A percentile compares a stretch with the other conserved stretches of the same genome.
Evolutionary conservation across 2,888 invertebrate species (phyloP).

Genomic region (Rhynchonema sp.): DNA sequence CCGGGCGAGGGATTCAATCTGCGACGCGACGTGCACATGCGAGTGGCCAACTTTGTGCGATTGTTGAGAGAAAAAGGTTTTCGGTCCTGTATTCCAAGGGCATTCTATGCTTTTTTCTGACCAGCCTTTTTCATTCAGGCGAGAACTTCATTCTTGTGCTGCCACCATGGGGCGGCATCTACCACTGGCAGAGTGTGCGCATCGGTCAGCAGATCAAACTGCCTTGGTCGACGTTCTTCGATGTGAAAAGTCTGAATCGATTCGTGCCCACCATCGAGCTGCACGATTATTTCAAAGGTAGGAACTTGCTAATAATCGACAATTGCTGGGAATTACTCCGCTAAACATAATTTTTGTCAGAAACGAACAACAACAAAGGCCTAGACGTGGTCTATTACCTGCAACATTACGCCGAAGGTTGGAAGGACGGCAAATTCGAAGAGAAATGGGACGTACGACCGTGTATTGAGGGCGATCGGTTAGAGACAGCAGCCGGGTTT

Average conservation of each 20-base stretch:
- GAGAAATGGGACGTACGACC: constrained; percentile 53
- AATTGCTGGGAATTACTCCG: background rate
- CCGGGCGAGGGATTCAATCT: constrained; percentile 90
- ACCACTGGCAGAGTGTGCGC: constrained; percentile 59
- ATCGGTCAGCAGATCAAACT: constrained; percentile 41
- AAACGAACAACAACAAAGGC: constrained; percentile 29
- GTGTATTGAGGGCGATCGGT: constrained; percentile 32
- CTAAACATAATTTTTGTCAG: background rate
- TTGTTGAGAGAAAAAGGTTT: constrained; percentile 40
- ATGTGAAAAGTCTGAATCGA: constrained; percentile 50
- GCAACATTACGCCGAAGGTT: constrained; percentile 65
- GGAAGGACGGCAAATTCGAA: constrained; percentile 52
- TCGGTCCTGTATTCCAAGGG: background rate
- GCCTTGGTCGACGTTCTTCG: constrained; percentile 69
- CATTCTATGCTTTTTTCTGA: background rate
- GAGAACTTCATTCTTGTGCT: constrained; percentile 41
- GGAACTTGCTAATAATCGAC: no score
- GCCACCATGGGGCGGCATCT: constrained; percentile 73
- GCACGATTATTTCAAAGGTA: constrained; percentile 52
- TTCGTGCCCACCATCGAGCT: constrained; percentile 73
- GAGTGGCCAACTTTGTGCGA: constrained; percentile 62
- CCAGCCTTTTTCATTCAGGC: constrained; percentile 10
- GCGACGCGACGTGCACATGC: constrained; percentile 79
- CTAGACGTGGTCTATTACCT: constrained; percentile 60
- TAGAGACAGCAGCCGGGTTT: no score